phyloP scores from a whole-genome alignment of 1,140 invertebrate genomes.

The Wiebesia pumilae region DNA sequence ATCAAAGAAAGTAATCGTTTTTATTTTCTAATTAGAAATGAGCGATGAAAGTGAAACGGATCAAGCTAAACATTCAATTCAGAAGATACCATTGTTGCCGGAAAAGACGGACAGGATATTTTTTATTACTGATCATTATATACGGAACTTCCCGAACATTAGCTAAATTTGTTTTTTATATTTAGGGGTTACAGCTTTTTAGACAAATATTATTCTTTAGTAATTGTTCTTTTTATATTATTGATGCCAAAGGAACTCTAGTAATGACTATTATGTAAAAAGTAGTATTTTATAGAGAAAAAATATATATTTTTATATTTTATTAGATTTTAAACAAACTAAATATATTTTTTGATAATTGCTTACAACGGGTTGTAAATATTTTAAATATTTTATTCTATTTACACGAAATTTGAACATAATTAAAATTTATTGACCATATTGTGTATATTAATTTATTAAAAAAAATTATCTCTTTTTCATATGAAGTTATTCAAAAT shows the following conservation, averaged over 20 bases:
- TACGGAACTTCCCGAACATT: conserved; percentile 14
- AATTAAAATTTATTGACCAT: background rate
- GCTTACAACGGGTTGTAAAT: conserved; percentile 5
- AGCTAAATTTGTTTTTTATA: background rate
- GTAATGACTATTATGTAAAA: conserved; percentile 18
- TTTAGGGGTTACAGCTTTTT: background rate
- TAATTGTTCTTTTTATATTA: conserved; percentile 13
- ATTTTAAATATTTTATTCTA: background rate
- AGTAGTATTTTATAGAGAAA: conserved; percentile 1
- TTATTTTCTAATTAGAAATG: conserved; percentile 28
- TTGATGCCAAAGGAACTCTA: conserved; percentile 47
- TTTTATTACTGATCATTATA: conserved; percentile 34
- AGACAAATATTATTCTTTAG: background rate
- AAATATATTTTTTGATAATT: conserved; percentile 27
- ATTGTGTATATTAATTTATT: background rate
- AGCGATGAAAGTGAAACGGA: background rate
- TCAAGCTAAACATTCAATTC: background rate
- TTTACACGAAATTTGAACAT: background rate
- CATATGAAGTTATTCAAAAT: background rate
- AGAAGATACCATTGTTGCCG: background rate
- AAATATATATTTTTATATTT: conserved; percentile 34
- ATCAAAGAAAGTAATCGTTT: background rate
- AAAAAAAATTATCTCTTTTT: background rate
- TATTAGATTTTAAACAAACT: background rate
- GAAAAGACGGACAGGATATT: conserved; percentile 49